These are phyloP conservation scores for Thripadectes ignobilis DNA, from an alignment of 2,797 vertebrate species.

Conservation along the genomic window DNA sequence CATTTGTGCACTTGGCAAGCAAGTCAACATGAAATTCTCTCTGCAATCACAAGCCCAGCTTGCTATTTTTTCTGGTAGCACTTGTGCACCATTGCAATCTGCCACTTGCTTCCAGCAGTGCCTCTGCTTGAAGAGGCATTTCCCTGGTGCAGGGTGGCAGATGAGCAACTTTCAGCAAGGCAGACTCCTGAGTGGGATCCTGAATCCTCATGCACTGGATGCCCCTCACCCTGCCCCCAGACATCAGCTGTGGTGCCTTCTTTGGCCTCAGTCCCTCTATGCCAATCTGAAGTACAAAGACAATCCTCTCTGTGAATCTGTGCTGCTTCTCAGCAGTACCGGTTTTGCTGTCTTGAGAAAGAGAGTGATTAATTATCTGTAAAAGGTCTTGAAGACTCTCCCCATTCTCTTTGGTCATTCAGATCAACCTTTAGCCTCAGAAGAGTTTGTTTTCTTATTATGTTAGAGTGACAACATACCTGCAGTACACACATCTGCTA, in stretches of 20 bases:
- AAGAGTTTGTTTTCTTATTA: accelerated
- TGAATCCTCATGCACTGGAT: neutral
- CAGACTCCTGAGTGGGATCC: neutral
- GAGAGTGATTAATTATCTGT: neutral
- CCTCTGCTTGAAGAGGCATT: neutral
- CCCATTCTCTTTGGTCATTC: neutral
- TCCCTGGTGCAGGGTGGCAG: neutral
- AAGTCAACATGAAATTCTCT: neutral
- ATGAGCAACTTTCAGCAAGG: neutral
- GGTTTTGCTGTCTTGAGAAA: neutral
- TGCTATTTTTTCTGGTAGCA: neutral
- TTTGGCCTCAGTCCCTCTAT: neutral
- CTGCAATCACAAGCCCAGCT: neutral
- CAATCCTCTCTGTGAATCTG: neutral
- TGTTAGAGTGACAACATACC: neutral
- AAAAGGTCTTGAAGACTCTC: neutral
- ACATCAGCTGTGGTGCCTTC: neutral
- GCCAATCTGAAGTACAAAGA: neutral
- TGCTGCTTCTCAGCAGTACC: neutral
- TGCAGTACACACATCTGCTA: neutral
- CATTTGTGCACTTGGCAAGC: neutral
- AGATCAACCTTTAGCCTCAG: neutral
- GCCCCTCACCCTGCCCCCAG: neutral
- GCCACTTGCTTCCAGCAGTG: neutral
- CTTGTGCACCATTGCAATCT: neutral